Conservation (phyloP, 1,140 invertebrate species). For the Euwallacea fornicatus region DNA sequence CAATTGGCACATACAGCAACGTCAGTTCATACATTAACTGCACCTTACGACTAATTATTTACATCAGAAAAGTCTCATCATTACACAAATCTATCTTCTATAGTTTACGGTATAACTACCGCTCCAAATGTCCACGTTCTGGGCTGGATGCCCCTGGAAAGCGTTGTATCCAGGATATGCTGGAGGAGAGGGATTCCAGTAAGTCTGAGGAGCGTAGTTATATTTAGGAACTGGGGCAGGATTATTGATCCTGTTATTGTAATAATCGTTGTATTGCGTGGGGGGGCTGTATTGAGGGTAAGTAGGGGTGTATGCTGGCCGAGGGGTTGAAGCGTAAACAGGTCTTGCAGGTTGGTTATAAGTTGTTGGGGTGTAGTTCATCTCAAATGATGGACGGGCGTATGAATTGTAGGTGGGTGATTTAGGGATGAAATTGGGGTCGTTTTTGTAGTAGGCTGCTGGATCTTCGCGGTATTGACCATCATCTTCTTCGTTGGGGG, state of each 20-base stretch:
- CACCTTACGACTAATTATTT: not conserved
- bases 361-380: slow-evolving; percentile 30
- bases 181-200: slow-evolving; percentile 51
- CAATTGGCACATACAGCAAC: no score
- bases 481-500: slow-evolving; percentile 72
- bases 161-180: slow-evolving; percentile 47
- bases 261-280: slow-evolving; percentile 48
- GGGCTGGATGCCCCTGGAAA: slow-evolving; percentile 63
- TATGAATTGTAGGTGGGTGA: slow-evolving; percentile 12
- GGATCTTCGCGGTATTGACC: slow-evolving; percentile 83
- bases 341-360: slow-evolving; percentile 44
- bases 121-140: slow-evolving; percentile 65
- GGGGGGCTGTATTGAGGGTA: slow-evolving; percentile 25
- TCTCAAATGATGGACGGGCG: slow-evolving; percentile 18
- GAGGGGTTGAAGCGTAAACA: slow-evolving; percentile 35
- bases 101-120: slow-evolving; percentile 74
- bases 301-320: slow-evolving; percentile 41
- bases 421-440: slow-evolving; percentile 53
- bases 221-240: slow-evolving; percentile 45
- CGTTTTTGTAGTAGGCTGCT: slow-evolving; percentile 73
- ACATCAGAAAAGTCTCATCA: not conserved
- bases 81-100: slow-evolving; percentile 33
- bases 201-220: slow-evolving; percentile 48
- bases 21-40: not conserved
- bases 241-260: slow-evolving; percentile 46